Evolutionary conservation across 2,888 invertebrate genomes (phyloP).

Genomic region (Epinotia nisella): DNA sequence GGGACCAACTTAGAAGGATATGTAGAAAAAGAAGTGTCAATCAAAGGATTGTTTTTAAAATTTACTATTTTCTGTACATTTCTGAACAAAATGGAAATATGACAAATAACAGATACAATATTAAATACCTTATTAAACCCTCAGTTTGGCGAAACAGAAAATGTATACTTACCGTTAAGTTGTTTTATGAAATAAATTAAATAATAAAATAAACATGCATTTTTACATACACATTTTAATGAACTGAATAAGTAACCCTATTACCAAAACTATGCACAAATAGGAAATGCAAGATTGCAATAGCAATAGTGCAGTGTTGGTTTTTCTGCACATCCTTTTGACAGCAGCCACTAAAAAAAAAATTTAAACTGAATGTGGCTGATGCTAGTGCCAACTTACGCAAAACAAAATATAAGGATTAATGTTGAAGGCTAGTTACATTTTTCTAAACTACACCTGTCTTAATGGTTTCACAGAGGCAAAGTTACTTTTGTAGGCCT

Average conservation of each 20-base stretch:
- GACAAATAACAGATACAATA: no score
- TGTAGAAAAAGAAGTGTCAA: no score
- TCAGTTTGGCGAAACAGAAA: no score
- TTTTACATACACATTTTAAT: no score
- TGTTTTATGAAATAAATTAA: no score
- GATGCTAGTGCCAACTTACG: neutral
- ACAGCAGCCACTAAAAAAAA: neutral
- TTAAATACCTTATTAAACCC: no score
- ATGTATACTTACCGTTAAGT: no score
- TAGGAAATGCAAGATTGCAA: neutral
- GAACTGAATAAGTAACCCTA: neutral
- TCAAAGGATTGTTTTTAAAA: neutral
- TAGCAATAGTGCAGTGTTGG: neutral
- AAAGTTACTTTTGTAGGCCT: constrained; percentile 43
- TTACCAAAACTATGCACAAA: neutral
- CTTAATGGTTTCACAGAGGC: constrained; percentile 31
- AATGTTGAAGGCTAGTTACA: constrained; percentile 19
- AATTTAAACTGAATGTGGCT: neutral
- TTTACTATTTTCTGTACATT: neutral
- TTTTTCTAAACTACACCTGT: neutral
- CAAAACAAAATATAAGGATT: neutral
- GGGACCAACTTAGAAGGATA: no score
- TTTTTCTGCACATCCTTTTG: neutral
- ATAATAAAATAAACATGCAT: no score
- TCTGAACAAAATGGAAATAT: neutral